Percentiles rank a stretch among this genome's conserved stretches.
Conservation (phyloP, 2,797 vertebrate species). For the Pampus argenteus region DNA sequence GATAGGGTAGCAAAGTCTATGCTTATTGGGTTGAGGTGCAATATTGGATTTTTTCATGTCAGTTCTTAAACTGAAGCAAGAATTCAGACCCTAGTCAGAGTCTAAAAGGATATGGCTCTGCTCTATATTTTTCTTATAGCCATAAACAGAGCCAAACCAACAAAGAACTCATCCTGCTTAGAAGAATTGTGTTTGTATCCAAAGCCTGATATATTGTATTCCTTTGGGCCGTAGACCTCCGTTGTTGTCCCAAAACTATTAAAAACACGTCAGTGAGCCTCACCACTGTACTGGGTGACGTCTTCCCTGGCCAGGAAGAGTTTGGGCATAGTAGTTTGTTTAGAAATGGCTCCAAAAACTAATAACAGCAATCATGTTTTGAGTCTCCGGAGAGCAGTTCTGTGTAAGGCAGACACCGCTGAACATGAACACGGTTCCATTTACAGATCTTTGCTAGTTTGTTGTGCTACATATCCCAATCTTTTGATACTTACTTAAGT, state of each 20-base stretch:
- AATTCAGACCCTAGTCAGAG: background rate
- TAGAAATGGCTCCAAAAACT: background rate
- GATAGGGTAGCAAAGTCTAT: conserved; percentile 24
- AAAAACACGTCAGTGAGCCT: background rate
- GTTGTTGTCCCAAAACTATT: background rate
- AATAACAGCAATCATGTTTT: background rate
- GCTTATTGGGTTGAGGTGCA: conserved; percentile 1
- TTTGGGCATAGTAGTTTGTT: background rate
- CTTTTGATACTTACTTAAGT: no score
- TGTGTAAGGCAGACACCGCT: background rate
- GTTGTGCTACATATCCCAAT: no score
- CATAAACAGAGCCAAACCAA: background rate
- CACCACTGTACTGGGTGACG: background rate
- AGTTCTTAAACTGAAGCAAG: conserved; percentile 3
- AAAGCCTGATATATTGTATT: background rate
- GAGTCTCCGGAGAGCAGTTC: background rate
- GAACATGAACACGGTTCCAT: no score
- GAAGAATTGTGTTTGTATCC: background rate
- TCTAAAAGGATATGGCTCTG: background rate
- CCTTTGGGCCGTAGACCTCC: background rate
- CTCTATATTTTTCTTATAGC: background rate
- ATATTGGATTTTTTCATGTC: conserved; percentile 5
- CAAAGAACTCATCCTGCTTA: no score
- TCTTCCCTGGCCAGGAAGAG: background rate
- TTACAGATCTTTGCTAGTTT: no score